Evolutionary conservation across 2,113 vertebrate species (phyloP), one percentile per base, ranked within the genome.

Genomic region (Colius striatus): DNA sequence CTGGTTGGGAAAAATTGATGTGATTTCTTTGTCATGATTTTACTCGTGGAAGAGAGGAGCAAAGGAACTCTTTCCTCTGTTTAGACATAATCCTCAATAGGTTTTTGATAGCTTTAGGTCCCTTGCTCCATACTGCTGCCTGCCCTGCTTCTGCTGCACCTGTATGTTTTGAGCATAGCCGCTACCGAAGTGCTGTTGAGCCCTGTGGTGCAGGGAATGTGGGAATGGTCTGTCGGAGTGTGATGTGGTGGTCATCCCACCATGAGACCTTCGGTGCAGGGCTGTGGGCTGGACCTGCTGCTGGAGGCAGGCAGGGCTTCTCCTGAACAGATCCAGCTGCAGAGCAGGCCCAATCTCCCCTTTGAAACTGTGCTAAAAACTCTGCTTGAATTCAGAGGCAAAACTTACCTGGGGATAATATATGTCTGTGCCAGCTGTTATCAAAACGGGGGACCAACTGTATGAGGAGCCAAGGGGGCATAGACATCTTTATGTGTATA

Each of bases 71-170:
- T 92, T 94, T 80, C 50, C 48, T 96, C 68, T 71, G 43, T 45
- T 91, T 67, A 78, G 90, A 94, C 89, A 95, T 96, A 96, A 95
- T 90, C 94, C 95, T 94, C 92, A 94, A 65, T 41, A 38, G 78
- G 68, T 87, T 95, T 96, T 88, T 77, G 75, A 51, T 51, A 92
- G 90, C 84, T 97, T 94, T 96, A 76, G 48, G 43, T 76, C 79
- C 76, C 58, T 80, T 67, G 84, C 79, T 88, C 7, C 18, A 68
- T 63, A 29, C 60, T 68, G 5, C 54, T 86, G 71, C 78, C 54
- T 89, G 15, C 73, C 53, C 36, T 48, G 90, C 87, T 91, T 94
- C 45, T 90, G 81, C 55, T 74, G 70, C 93, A 82, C 58, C 48
- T 36, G 58, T 76, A 71, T 92, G 10, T 88, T 94, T 92, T 66